phyloP scores from a whole-genome alignment of 2,113 vertebrate species.

The Malurus cyaneus region DNA sequence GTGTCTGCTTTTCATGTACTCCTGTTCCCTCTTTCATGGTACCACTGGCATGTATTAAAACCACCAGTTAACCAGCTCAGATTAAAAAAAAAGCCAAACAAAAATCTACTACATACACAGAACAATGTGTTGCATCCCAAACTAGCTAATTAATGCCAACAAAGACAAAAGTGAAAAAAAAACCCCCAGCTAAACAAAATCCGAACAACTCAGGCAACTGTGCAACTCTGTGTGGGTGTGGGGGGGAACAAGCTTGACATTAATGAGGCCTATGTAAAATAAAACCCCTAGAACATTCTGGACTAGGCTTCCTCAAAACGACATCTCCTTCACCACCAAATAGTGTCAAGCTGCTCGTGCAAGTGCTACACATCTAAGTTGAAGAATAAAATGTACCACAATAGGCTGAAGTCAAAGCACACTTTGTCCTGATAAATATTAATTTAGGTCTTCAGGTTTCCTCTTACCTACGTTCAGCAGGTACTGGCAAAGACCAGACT shows the following conservation, averaged over 20 bases:
- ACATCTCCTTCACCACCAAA: not conserved
- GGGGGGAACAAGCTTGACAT: not conserved
- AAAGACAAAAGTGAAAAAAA: not conserved
- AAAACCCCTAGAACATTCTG: not conserved
- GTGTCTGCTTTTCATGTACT: not conserved
- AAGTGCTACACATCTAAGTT: not conserved
- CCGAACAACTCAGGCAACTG: not conserved
- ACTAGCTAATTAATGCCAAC: not conserved
- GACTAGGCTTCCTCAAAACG: not conserved
- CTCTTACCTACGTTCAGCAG: slow-evolving; percentile 87
- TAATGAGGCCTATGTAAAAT: not conserved
- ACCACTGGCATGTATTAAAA: not conserved
- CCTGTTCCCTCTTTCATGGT: not conserved
- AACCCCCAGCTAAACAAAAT: not conserved
- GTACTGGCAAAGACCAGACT: slow-evolving; percentile 86
- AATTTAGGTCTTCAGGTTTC: not conserved
- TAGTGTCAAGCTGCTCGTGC: not conserved
- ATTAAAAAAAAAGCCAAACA: not conserved
- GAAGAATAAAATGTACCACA: not conserved
- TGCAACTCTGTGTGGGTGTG: not conserved
- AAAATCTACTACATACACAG: not conserved
- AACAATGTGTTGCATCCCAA: not conserved
- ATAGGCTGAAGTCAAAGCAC: not conserved
- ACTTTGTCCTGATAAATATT: not conserved
- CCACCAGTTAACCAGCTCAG: not conserved